phyloP scores from a whole-genome alignment of 1,140 invertebrate genomes.

The Nebria ingens region DNA sequence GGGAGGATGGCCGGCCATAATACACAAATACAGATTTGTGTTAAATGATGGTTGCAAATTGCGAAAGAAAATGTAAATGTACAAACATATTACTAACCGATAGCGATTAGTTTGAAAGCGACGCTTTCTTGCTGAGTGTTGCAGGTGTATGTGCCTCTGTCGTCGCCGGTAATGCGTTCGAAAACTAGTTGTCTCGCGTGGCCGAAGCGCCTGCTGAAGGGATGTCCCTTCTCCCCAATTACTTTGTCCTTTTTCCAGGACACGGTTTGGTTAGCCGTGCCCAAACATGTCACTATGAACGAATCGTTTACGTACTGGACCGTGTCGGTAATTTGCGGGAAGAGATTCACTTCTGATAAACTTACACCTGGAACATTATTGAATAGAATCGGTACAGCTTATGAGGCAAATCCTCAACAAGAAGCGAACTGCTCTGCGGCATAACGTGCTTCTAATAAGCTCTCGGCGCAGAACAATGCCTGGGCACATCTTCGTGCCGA shows the following conservation, averaged over 20 bases:
- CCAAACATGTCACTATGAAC: slow-evolving; percentile 31
- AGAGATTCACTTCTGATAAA: slow-evolving; percentile 14
- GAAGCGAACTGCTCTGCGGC: no score
- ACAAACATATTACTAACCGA: neutral
- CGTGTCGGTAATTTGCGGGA: slow-evolving; percentile 28
- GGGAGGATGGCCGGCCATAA: no score
- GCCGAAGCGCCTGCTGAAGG: neutral
- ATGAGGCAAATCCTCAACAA: no score
- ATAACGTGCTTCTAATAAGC: no score
- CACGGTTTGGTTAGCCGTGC: neutral
- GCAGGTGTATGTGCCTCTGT: neutral
- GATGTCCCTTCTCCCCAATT: neutral
- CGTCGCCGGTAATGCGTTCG: neutral
- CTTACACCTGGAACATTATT: neutral
- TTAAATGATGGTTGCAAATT: no score
- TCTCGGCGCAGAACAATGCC: no score
- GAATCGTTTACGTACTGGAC: slow-evolving; percentile 35
- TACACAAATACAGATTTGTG: no score
- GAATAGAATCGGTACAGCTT: no score
- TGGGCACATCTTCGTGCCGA: no score
- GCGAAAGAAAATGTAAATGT: neutral
- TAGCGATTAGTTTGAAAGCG: neutral
- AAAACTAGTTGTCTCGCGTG: neutral
- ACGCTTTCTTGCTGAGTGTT: neutral
- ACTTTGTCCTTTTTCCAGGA: neutral